Percentiles rank a stretch among this genome's conserved stretches.
phyloP scores from a whole-genome alignment of 64 coral and sea anemone genomes.

The Trachythela sp. region DNA sequence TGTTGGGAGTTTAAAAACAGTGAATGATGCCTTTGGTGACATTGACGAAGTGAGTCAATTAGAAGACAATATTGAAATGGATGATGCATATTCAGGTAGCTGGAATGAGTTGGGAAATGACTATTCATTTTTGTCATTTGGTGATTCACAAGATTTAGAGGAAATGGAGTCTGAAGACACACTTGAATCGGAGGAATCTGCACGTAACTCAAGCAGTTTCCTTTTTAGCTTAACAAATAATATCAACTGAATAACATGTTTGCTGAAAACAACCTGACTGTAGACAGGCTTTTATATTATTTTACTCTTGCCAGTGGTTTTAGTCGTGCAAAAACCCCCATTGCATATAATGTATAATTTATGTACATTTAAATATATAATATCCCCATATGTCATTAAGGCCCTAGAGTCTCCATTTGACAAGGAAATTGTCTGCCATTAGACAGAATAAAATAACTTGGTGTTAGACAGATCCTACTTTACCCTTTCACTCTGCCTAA shows the following conservation, averaged over 20 bases:
- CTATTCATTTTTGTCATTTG: not conserved
- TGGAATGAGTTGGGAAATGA: not conserved
- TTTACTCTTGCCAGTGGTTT: too few species aligned
- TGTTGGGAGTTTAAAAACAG: not conserved
- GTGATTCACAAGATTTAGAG: slow-evolving; percentile 9
- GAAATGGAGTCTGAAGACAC: slow-evolving; percentile 18
- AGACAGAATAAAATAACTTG: too few species aligned
- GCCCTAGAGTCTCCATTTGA: too few species aligned
- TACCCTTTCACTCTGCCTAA: too few species aligned
- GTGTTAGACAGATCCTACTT: too few species aligned
- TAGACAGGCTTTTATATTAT: too few species aligned
- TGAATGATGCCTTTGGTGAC: slow-evolving; percentile 8
- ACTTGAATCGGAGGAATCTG: not conserved
- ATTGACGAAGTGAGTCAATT: not conserved
- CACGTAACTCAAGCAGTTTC: not conserved
- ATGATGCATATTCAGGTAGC: not conserved
- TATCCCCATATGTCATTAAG: too few species aligned
- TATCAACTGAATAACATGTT: not conserved
- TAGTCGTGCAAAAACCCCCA: too few species aligned
- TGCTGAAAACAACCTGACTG: not conserved
- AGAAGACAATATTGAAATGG: not conserved
- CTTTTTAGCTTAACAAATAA: not conserved
- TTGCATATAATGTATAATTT: too few species aligned
- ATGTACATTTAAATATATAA: too few species aligned
- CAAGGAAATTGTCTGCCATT: too few species aligned